Evolutionary conservation across 2,888 invertebrate species (phyloP).

Genomic region (Coenonympha glycerion): DNA sequence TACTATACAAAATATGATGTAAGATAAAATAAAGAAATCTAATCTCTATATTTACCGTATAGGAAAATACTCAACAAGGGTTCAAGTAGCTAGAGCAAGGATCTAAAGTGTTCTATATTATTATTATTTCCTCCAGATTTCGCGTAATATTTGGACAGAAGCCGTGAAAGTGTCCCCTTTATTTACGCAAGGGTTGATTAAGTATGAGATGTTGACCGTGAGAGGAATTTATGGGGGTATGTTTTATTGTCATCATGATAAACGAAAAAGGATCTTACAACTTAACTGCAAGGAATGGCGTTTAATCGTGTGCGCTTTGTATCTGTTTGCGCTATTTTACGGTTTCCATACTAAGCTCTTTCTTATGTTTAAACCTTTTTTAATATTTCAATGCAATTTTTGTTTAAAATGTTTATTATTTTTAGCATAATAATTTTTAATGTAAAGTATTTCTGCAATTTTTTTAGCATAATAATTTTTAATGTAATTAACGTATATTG

Average conservation of each 20-base stretch:
- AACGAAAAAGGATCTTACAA: conserved; percentile 41
- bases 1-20: too few species aligned
- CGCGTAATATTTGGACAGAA: not conserved
- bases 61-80: not conserved
- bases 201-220: conserved; percentile 42
- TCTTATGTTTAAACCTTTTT: too few species aligned
- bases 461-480: too few species aligned
- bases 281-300: not conserved
- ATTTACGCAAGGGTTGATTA: conserved; percentile 55
- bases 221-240: conserved; percentile 49
- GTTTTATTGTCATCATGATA: conserved; percentile 58
- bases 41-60: too few species aligned
- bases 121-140: not conserved
- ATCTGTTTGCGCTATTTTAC: too few species aligned
- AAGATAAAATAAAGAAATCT: too few species aligned
- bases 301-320: not conserved
- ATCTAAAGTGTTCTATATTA: not conserved
- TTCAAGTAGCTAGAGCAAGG: not conserved
- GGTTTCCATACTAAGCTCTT: too few species aligned
- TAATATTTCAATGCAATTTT: too few species aligned
- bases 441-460: too few species aligned
- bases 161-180: conserved; percentile 33
- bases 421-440: too few species aligned
- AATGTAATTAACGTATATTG: too few species aligned
- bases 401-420: too few species aligned